Percentiles rank a stretch among this genome's conserved stretches.
phyloP scores from a whole-genome alignment of 30 jellyfish, hydroid and myxozoan species.

The Turritopsis dohrnii region DNA sequence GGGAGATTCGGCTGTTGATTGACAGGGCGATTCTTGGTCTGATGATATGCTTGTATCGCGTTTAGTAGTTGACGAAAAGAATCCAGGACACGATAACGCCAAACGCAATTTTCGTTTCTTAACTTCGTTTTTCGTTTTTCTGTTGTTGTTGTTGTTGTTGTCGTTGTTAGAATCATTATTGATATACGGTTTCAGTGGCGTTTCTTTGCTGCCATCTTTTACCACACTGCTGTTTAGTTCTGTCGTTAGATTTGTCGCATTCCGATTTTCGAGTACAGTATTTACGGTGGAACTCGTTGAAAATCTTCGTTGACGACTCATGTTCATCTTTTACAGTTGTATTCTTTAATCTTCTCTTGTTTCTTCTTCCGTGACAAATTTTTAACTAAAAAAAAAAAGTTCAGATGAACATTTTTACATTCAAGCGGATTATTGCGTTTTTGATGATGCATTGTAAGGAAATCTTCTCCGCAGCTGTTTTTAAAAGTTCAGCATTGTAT shows the following conservation, averaged over 20 bases:
- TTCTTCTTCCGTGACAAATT: not conserved
- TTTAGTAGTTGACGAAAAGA: not conserved
- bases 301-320: not conserved
- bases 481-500: not conserved
- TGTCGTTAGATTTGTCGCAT: not conserved
- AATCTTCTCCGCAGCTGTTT: not conserved
- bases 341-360: not conserved
- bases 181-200: no score
- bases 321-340: not conserved
- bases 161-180: no score
- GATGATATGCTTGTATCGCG: not conserved
- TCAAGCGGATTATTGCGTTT: not conserved
- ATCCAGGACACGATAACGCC: conserved; percentile 16
- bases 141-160: not conserved
- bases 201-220: not conserved
- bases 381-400: not conserved
- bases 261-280: not conserved
- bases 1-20: not conserved
- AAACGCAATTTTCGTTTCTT: conserved; percentile 11
- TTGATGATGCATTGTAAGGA: not conserved
- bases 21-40: not conserved
- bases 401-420: not conserved
- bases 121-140: not conserved
- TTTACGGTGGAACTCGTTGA: not conserved
- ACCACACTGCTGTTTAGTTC: not conserved